phyloP scores from a whole-genome alignment of 2,888 invertebrate species.

The Orthosia incerta region DNA sequence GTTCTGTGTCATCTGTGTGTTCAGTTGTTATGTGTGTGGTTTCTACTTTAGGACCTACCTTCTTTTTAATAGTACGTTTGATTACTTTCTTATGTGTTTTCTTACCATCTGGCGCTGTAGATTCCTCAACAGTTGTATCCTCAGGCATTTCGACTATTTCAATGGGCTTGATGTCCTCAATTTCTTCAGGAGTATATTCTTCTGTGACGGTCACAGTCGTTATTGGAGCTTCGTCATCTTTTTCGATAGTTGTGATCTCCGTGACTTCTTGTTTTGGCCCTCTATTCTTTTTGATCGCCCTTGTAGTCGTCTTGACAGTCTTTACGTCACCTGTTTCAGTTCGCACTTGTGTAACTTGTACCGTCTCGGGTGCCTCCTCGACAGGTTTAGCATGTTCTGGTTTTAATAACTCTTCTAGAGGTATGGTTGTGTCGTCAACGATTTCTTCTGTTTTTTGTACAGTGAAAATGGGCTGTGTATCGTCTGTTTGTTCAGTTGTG shows the following conservation, averaged over 20 bases:
- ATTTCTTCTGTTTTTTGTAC: slow-evolving; percentile 52
- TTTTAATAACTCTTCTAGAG: slow-evolving; percentile 47
- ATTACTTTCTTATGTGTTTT: not conserved
- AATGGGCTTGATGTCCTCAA: slow-evolving; percentile 35
- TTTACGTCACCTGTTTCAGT: slow-evolving; percentile 69
- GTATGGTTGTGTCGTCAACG: slow-evolving; percentile 64
- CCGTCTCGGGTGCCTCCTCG: slow-evolving; percentile 66
- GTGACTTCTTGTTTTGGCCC: slow-evolving; percentile 65
- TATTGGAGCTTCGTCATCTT: slow-evolving; percentile 52
- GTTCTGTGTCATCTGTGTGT: slow-evolving; percentile 53
- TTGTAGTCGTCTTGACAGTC: slow-evolving; percentile 71
- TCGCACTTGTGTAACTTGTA: slow-evolving; percentile 62
- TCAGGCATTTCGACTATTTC: slow-evolving; percentile 64
- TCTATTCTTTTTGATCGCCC: slow-evolving; percentile 68
- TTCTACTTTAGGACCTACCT: slow-evolving; percentile 50
- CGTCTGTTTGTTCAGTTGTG: slow-evolving; percentile 48
- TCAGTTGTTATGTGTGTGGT: slow-evolving; percentile 71
- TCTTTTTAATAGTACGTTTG: slow-evolving; percentile 55
- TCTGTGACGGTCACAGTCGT: slow-evolving; percentile 74
- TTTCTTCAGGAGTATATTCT: slow-evolving; percentile 72
- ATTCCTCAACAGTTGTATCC: slow-evolving; percentile 31
- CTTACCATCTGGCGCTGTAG: slow-evolving; percentile 15
- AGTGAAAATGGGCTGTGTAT: slow-evolving; percentile 7
- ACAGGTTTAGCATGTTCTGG: slow-evolving; percentile 42
- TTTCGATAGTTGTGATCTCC: slow-evolving; percentile 54